phyloP scores from a whole-genome alignment of 1,140 invertebrate species.

The Asbolus verrucosus region DNA sequence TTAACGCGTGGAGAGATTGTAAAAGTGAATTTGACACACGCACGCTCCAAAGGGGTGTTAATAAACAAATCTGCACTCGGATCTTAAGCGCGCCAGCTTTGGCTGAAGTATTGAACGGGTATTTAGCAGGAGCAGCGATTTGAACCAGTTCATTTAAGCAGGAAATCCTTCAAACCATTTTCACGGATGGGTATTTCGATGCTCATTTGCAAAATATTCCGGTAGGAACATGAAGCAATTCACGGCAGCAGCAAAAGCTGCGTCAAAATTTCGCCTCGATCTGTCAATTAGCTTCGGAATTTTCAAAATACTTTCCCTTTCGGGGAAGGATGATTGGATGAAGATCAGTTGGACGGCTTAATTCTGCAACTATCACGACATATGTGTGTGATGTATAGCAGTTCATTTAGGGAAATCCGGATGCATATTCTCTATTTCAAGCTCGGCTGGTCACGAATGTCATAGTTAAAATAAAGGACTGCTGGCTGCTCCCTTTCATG shows the following conservation, averaged over 20 bases:
- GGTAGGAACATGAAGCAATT: too few species aligned
- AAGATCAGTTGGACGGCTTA: not conserved
- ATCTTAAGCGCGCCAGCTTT: slow-evolving; percentile 21
- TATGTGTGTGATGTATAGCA: slow-evolving; percentile 32
- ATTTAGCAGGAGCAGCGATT: slow-evolving; percentile 38
- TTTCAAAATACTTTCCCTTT: not conserved
- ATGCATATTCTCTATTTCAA: slow-evolving; percentile 44
- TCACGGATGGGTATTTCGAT: too few species aligned
- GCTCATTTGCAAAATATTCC: too few species aligned
- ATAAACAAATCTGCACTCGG: slow-evolving; percentile 46
- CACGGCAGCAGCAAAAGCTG: too few species aligned
- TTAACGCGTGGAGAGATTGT: slow-evolving; percentile 34
- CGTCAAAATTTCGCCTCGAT: too few species aligned
- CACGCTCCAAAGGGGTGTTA: slow-evolving; percentile 23
- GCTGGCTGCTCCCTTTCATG: slow-evolving; percentile 33
- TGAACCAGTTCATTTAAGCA: too few species aligned
- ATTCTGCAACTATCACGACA: slow-evolving; percentile 7
- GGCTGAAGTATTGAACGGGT: slow-evolving; percentile 33
- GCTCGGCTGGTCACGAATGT: slow-evolving; percentile 39
- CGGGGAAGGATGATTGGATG: not conserved
- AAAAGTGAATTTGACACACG: slow-evolving; percentile 45
- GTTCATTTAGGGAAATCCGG: slow-evolving; percentile 42
- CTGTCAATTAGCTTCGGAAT: too few species aligned
- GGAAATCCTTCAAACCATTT: too few species aligned
- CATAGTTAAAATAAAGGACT: slow-evolving; percentile 44